A percentile compares a stretch with the other conserved stretches of the same genome.
Evolutionary conservation across 2,888 invertebrate genomes (phyloP).

Genomic region (Hedya salicella): DNA sequence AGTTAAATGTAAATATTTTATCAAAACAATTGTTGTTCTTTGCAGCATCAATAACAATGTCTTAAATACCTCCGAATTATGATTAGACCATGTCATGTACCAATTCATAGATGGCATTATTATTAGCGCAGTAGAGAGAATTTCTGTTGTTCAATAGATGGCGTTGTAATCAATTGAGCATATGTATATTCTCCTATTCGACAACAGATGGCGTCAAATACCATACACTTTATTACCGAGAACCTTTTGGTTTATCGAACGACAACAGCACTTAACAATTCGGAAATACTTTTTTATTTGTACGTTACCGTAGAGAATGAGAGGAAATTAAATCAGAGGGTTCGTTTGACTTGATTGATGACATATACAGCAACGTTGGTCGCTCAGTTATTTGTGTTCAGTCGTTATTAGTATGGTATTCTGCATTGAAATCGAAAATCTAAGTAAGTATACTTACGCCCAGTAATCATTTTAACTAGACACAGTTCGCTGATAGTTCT

Average conservation of each 20-base stretch:
- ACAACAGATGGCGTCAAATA: constrained; percentile 1
- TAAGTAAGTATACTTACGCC: too few species aligned
- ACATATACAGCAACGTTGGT: neutral
- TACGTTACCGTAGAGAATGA: neutral
- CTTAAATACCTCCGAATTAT: constrained; percentile 12
- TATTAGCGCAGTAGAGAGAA: too few species aligned
- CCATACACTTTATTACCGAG: neutral
- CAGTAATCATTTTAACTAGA: too few species aligned
- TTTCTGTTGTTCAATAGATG: neutral
- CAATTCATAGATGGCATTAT: constrained; percentile 6
- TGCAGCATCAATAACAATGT: constrained; percentile 6
- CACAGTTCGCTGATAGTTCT: too few species aligned
- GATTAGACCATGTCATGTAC: neutral
- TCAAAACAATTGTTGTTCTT: neutral
- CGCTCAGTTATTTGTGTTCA: neutral
- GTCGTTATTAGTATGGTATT: too few species aligned
- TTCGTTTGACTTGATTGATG: constrained; percentile 4
- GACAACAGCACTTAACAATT: neutral
- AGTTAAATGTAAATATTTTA: neutral
- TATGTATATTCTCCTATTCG: neutral
- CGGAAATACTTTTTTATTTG: neutral
- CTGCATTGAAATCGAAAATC: too few species aligned
- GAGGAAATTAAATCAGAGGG: constrained; percentile 21
- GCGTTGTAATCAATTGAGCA: neutral
- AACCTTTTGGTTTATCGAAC: neutral